Evolutionary conservation across 2,888 invertebrate genomes (phyloP).

Genomic region (Idaea straminata): DNA sequence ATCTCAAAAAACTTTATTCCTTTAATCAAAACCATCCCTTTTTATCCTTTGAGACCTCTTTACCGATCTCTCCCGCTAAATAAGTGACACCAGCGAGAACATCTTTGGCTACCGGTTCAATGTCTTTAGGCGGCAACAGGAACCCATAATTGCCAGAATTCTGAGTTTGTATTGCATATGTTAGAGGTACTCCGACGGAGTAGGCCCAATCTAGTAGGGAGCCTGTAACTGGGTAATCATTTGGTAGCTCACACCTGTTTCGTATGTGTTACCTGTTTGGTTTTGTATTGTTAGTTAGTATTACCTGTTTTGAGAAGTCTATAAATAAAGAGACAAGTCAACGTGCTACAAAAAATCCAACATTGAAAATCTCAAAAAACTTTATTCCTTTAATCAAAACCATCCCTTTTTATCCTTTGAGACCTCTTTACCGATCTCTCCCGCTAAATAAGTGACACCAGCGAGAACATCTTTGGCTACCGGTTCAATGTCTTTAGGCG

Average conservation of each 20-base stretch:
- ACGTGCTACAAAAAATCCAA: too few relatives aligned
- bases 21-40: neutral
- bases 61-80: slow-evolving; percentile 28
- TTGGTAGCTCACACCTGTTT: slow-evolving; percentile 33
- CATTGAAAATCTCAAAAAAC: too few relatives aligned
- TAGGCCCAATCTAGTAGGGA: slow-evolving; percentile 43
- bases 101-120: slow-evolving; percentile 38
- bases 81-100: slow-evolving; percentile 31
- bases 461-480: slow-evolving; percentile 37
- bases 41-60: neutral
- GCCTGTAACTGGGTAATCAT: slow-evolving; percentile 40
- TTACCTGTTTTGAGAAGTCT: too few relatives aligned
- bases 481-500: slow-evolving; percentile 33
- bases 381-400: too few relatives aligned
- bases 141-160: slow-evolving; percentile 39
- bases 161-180: slow-evolving; percentile 38
- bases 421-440: slow-evolving; percentile 13
- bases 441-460: slow-evolving; percentile 34
- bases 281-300: too few relatives aligned
- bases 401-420: too few relatives aligned
- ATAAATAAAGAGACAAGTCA: too few relatives aligned
- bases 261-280: slow-evolving; percentile 25
- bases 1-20: too few relatives aligned
- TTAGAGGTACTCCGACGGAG: slow-evolving; percentile 30
- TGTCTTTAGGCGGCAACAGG: slow-evolving; percentile 35